phyloP scores from a whole-genome alignment of 2,888 invertebrate genomes.

The Terebella lapidaria region DNA sequence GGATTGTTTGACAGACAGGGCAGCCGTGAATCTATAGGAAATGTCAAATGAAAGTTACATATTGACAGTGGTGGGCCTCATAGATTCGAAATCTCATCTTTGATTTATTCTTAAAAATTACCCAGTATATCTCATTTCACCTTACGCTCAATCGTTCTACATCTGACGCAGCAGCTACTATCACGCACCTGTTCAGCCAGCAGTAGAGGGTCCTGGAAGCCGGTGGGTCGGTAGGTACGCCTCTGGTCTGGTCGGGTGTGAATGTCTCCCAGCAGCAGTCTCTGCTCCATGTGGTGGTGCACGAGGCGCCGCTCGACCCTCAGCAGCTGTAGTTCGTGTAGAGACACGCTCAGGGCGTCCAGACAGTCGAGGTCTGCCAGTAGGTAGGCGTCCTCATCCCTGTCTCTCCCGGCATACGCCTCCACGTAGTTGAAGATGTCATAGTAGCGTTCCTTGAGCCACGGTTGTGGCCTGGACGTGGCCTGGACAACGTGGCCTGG shows the following conservation, averaged over 20 bases:
- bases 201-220: constrained; percentile 53
- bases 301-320: constrained; percentile 53
- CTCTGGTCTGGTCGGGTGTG: constrained; percentile 55
- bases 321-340: constrained; percentile 59
- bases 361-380: constrained; percentile 54
- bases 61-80: no score
- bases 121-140: no score
- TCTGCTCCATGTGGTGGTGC: constrained; percentile 18
- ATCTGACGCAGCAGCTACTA: no score
- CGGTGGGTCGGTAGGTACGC: constrained; percentile 57
- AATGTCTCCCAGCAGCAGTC: constrained; percentile 58
- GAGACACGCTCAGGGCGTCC: constrained; percentile 56
- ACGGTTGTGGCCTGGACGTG: no score
- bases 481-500: constrained; percentile 35
- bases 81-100: no score
- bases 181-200: neutral
- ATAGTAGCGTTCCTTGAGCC: constrained; percentile 49
- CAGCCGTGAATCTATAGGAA: neutral
- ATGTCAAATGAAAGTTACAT: neutral
- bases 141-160: no score
- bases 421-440: constrained; percentile 36
- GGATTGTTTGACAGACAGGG: neutral
- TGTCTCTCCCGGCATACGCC: neutral
- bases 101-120: no score
- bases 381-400: constrained; percentile 9